These are phyloP conservation scores for Labia minor DNA, from an alignment of 2,888 invertebrate species.

Conservation along the genomic window DNA sequence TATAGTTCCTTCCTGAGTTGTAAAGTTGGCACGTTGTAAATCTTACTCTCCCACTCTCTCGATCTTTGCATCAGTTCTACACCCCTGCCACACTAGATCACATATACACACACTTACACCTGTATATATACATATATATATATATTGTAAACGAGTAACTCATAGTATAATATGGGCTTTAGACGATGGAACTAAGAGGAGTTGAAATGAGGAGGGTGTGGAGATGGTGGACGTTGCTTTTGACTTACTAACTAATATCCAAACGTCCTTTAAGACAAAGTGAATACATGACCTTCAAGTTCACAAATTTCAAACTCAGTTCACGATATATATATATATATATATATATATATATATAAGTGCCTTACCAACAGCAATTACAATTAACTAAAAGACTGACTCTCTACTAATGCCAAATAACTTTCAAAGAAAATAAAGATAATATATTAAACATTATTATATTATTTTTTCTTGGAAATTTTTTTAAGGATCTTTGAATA, in stretches of 20 bases:
- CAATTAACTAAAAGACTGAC: too few species aligned
- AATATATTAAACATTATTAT: too few species aligned
- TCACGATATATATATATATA: too few species aligned
- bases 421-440: too few species aligned
- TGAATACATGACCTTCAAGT: background rate
- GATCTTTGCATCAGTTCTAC: background rate
- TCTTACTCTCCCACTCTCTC: background rate
- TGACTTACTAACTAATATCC: background rate
- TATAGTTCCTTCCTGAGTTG: constrained; percentile 7
- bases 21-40: constrained; percentile 13
- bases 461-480: too few species aligned
- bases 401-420: too few species aligned
- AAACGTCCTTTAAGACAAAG: background rate
- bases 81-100: background rate
- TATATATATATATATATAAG: too few species aligned
- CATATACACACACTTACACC: background rate
- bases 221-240: background rate
- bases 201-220: background rate
- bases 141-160: background rate
- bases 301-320: too few species aligned
- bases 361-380: too few species aligned
- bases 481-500: too few species aligned
- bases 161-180: background rate
- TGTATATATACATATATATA: background rate
- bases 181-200: background rate